These are phyloP conservation scores for Baronia brevicornis DNA, from an alignment of 2,888 invertebrate species.

Conservation along the genomic window DNA sequence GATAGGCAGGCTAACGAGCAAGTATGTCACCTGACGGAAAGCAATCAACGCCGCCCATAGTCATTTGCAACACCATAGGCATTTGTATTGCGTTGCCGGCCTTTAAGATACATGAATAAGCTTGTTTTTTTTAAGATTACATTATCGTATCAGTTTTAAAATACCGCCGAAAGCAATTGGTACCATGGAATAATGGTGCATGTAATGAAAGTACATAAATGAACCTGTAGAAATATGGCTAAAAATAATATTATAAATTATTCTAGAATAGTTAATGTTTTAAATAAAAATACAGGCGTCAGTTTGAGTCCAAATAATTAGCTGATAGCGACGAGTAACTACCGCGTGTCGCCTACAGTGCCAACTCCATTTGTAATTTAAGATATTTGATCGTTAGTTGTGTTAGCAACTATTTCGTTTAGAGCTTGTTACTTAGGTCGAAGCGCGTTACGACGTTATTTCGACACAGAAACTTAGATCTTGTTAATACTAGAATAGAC, in stretches of 20 bases:
- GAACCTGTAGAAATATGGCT: slow-evolving; percentile 22
- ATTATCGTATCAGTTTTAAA: too few species aligned
- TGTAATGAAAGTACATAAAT: slow-evolving; percentile 25
- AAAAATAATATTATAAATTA: slow-evolving; percentile 36
- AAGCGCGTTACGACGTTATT: slow-evolving; percentile 41
- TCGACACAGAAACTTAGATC: slow-evolving; percentile 41
- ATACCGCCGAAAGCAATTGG: too few species aligned
- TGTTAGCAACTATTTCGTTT: slow-evolving; percentile 63
- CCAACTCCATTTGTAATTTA: slow-evolving; percentile 67
- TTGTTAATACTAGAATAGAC: slow-evolving; percentile 59
- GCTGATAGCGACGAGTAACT: slow-evolving; percentile 52
- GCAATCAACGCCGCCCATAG: too few species aligned
- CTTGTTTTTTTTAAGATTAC: too few species aligned
- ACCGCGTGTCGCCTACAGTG: slow-evolving; percentile 54
- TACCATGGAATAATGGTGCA: too few species aligned
- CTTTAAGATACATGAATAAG: too few species aligned
- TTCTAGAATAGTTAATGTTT: slow-evolving; percentile 38
- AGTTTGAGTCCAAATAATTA: slow-evolving; percentile 62
- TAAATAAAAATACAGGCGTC: slow-evolving; percentile 45
- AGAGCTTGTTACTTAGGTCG: slow-evolving; percentile 63
- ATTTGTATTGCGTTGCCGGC: too few species aligned
- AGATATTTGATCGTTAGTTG: slow-evolving; percentile 66
- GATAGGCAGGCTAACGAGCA: too few species aligned
- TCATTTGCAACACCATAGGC: too few species aligned
- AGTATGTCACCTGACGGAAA: too few species aligned